These are phyloP conservation scores for Caiman crocodilus DNA, from an alignment of 2,797 vertebrate genomes.

Conservation along the genomic window DNA sequence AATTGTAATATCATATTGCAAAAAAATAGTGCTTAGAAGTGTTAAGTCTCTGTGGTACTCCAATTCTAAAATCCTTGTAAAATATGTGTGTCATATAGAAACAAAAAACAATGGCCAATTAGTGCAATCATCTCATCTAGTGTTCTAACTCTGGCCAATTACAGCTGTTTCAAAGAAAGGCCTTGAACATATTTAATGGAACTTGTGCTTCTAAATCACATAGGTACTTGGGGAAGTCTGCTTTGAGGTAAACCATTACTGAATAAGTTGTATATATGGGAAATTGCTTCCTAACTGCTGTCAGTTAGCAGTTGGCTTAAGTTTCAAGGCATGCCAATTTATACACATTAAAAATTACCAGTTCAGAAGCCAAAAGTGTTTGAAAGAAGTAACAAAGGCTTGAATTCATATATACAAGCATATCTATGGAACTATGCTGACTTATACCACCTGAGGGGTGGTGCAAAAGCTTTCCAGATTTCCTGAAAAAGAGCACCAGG, in stretches of 20 bases:
- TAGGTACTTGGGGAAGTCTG: background rate
- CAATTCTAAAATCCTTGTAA: background rate
- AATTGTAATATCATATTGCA: background rate
- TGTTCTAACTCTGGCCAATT: background rate
- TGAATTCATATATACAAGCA: conserved; percentile 32
- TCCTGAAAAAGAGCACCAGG: background rate
- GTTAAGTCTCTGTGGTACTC: background rate
- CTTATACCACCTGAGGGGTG: background rate
- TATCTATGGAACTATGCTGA: conserved; percentile 35
- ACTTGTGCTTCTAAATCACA: too few species aligned
- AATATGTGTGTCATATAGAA: background rate
- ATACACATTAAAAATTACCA: background rate
- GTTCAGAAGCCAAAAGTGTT: conserved; percentile 21
- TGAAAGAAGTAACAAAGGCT: conserved; percentile 53
- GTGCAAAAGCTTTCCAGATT: conserved; percentile 15
- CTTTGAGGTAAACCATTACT: background rate
- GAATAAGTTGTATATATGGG: background rate
- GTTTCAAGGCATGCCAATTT: conserved; percentile 14
- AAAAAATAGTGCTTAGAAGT: background rate
- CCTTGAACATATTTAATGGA: background rate
- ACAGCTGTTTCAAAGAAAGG: background rate
- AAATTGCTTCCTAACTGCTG: background rate
- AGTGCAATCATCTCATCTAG: background rate
- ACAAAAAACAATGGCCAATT: background rate
- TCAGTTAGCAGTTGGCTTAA: background rate